phyloP scores from a whole-genome alignment of 2,888 invertebrate genomes.

The Arge pagana region DNA sequence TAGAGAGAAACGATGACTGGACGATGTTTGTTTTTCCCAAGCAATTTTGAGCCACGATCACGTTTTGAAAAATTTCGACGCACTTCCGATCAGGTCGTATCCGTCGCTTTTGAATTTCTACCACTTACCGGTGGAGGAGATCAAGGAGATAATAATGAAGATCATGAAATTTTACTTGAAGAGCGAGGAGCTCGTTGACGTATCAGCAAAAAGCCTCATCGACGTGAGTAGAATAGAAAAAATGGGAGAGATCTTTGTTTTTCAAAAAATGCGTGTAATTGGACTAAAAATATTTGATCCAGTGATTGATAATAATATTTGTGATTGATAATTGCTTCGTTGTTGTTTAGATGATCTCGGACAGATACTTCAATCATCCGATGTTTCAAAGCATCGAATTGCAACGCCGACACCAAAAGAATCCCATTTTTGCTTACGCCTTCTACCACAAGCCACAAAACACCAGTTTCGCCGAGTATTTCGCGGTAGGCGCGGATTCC shows the following conservation, averaged over 20 bases:
- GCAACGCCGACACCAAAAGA: conserved; percentile 10
- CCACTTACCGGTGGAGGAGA: conserved; percentile 12
- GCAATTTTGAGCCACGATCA: background rate
- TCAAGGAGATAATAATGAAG: conserved; percentile 9
- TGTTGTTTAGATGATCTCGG: conserved; percentile 20
- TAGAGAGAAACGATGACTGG: no score
- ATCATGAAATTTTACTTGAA: conserved; percentile 11
- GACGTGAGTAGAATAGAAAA: conserved; percentile 14
- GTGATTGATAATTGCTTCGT: no score
- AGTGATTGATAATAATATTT: no score
- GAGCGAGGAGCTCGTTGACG: background rate
- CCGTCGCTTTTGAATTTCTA: conserved; percentile 11
- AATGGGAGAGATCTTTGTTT: no score
- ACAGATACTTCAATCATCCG: conserved; percentile 18
- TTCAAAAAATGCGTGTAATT: background rate
- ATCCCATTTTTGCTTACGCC: conserved; percentile 14
- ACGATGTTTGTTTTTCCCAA: background rate
- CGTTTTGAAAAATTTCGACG: conserved; percentile 8
- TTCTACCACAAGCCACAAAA: conserved; percentile 1
- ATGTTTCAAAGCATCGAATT: conserved; percentile 2
- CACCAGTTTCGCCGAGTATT: conserved; percentile 1
- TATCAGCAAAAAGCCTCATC: background rate
- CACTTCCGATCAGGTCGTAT: conserved; percentile 12
- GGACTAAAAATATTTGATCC: background rate
- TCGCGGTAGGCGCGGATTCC: background rate